These are phyloP conservation scores for Conistra vaccinii DNA, from an alignment of 2,888 invertebrate genomes.

Conservation along the genomic window DNA sequence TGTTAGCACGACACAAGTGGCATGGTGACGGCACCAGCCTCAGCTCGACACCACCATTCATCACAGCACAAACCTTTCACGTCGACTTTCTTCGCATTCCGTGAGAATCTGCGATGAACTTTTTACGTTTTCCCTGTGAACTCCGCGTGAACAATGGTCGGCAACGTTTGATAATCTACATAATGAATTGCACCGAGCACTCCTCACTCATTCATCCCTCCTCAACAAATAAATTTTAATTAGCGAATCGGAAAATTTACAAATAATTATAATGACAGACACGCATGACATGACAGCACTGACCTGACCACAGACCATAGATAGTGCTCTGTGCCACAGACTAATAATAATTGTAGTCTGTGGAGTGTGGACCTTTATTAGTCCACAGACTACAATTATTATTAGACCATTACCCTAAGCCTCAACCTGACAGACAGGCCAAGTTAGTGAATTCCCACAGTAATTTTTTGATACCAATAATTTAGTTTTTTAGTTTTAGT, in stretches of 20 bases:
- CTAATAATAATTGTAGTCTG: no score
- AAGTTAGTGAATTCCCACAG: no score
- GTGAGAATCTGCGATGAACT: slow-evolving; percentile 81
- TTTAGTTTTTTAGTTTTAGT: no score
- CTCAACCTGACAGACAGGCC: no score
- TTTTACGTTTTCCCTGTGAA: slow-evolving; percentile 85
- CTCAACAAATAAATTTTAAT: slow-evolving; percentile 63
- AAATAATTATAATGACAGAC: slow-evolving; percentile 39
- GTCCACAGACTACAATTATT: no score
- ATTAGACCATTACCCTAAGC: no score
- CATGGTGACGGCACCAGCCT: slow-evolving; percentile 68
- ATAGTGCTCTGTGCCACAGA: no score
- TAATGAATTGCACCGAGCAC: slow-evolving; percentile 78
- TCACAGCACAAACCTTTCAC: slow-evolving; percentile 67
- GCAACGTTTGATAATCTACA: slow-evolving; percentile 83
- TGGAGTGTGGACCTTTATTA: no score
- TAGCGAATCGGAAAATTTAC: slow-evolving; percentile 19
- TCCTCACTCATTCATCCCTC: slow-evolving; percentile 75
- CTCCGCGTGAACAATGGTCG: slow-evolving; percentile 81
- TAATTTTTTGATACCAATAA: no score
- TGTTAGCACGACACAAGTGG: slow-evolving; percentile 68
- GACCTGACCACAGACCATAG: neutral
- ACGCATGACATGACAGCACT: slow-evolving; percentile 19
- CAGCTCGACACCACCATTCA: slow-evolving; percentile 55
- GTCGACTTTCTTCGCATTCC: slow-evolving; percentile 85